Evolutionary conservation across 30 jellyfish, hydroid and myxozoan species (phyloP).

Genomic region (Chironex yamaguchii): DNA sequence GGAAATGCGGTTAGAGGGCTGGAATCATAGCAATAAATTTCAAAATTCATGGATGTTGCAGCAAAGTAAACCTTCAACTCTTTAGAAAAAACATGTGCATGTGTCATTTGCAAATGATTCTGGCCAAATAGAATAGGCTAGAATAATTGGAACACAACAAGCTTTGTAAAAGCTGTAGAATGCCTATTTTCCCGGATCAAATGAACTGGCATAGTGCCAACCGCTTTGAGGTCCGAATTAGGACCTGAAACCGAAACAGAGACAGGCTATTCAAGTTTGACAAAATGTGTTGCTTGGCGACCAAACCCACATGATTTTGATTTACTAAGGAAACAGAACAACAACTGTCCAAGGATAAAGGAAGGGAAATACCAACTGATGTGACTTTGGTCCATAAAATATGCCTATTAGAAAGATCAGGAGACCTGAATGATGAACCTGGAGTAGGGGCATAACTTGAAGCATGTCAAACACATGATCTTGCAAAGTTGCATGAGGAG

Average conservation of each 20-base stretch:
- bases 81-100: constrained; percentile 26
- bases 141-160: constrained; percentile 15
- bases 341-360: constrained; percentile 26
- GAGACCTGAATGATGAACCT: constrained; percentile 5
- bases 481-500: constrained; percentile 18
- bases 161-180: constrained; percentile 7
- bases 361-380: constrained; percentile 34
- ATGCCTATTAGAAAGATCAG: constrained; percentile 2
- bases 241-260: background rate
- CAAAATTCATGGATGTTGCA: constrained; percentile 9
- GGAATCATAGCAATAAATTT: constrained; percentile 29
- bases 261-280: background rate
- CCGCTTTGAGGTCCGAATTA: background rate
- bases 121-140: constrained; percentile 66
- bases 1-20: constrained; percentile 38
- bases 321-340: constrained; percentile 26
- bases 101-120: constrained; percentile 44
- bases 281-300: background rate
- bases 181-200: background rate
- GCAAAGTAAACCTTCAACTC: constrained; percentile 51
- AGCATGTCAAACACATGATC: constrained; percentile 53
- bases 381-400: constrained; percentile 11
- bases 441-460: constrained; percentile 31
- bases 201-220: constrained; percentile 6
- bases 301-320: constrained; percentile 9